Evolutionary conservation across 2,113 vertebrate species (phyloP).

Genomic region (Oncorhynchus gorbuscha): DNA sequence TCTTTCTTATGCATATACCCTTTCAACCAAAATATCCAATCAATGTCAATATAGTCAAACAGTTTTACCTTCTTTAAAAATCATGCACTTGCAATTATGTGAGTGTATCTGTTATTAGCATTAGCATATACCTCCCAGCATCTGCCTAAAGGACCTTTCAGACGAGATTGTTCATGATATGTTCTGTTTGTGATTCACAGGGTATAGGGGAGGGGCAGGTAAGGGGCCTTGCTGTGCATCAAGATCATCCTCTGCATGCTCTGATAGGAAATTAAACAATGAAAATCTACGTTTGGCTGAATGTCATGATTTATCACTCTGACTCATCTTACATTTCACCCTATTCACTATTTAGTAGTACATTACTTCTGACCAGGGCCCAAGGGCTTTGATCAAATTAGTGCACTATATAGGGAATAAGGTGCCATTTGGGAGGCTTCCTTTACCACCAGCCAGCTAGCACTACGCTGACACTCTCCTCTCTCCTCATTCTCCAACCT

Average conservation of each 20-base stretch:
- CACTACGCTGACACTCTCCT: background rate
- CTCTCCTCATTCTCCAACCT: background rate
- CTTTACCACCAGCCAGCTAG: background rate
- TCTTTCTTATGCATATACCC: too few relatives aligned
- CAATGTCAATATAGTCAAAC: too few relatives aligned
- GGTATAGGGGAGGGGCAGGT: background rate
- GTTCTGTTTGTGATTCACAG: too few relatives aligned
- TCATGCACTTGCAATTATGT: background rate
- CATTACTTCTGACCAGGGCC: too few relatives aligned
- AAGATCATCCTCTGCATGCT: background rate
- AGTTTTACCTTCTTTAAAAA: background rate
- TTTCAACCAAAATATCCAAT: too few relatives aligned
- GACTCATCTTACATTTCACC: background rate
- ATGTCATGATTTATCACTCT: conserved; percentile 2
- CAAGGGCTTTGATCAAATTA: too few relatives aligned
- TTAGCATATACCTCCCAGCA: background rate
- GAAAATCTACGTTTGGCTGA: background rate
- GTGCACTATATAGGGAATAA: too few relatives aligned
- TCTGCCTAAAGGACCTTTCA: background rate
- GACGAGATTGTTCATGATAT: background rate
- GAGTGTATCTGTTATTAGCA: background rate
- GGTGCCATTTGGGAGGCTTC: too few relatives aligned
- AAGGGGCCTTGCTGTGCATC: background rate
- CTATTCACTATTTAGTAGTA: too few relatives aligned
- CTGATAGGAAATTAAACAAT: conserved; percentile 4